Evolutionary conservation across 2,797 vertebrate genomes (phyloP).

Genomic region (Hyperoplus lanceolatus): DNA sequence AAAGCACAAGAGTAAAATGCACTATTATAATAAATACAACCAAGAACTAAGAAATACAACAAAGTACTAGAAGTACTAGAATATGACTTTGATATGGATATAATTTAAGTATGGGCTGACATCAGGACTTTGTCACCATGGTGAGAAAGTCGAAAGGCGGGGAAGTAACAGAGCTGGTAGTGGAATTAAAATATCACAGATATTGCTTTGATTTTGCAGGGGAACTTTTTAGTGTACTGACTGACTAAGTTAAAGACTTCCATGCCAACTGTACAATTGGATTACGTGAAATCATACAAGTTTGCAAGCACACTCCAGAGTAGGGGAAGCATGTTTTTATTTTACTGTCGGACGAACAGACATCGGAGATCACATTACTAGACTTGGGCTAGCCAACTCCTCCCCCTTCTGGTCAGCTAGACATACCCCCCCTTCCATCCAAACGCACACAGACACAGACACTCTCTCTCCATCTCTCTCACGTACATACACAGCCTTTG

Average conservation of each 20-base stretch:
- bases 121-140: neutral
- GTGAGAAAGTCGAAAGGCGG: neutral
- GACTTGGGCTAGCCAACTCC: slow-evolving; percentile 50
- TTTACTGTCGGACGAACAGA: slow-evolving; percentile 81
- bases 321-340: slow-evolving; percentile 61
- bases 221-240: neutral
- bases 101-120: neutral
- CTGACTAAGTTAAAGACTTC: neutral
- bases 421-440: slow-evolving; percentile 35
- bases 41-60: too few species aligned
- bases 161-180: neutral
- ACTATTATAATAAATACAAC: neutral
- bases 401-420: slow-evolving; percentile 66
- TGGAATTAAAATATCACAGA: neutral
- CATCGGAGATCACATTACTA: slow-evolving; percentile 78
- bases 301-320: slow-evolving; percentile 2
- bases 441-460: slow-evolving; percentile 35
- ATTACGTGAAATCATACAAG: neutral
- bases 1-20: neutral
- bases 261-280: neutral
- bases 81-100: neutral
- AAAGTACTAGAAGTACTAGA: neutral
- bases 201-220: neutral
- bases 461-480: slow-evolving; percentile 32
- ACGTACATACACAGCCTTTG: slow-evolving; percentile 22